These are phyloP conservation scores for Rhyacophila evoluta DNA, from an alignment of 2,888 invertebrate genomes.

Conservation along the genomic window DNA sequence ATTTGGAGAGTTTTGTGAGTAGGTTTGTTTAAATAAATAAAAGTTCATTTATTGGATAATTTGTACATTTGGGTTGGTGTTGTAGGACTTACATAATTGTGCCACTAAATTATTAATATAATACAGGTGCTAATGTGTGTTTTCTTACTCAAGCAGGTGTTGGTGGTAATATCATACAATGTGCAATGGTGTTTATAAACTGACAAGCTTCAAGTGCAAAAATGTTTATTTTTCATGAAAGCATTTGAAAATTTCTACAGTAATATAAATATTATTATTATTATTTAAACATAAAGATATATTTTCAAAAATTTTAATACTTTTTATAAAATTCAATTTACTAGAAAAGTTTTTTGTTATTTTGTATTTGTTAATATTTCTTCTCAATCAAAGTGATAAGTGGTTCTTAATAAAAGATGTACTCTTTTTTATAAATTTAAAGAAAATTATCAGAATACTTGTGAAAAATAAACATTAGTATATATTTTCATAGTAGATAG, in stretches of 20 bases:
- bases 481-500: background rate
- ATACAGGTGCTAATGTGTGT: slow-evolving; percentile 31
- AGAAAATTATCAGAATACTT: slow-evolving; percentile 1
- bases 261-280: background rate
- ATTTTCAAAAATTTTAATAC: too few species aligned
- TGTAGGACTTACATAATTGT: slow-evolving; percentile 1
- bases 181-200: slow-evolving; percentile 20
- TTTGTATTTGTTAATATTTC: too few species aligned
- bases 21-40: background rate
- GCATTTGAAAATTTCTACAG: background rate
- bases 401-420: too few species aligned
- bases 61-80: slow-evolving; percentile 1
- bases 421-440: background rate
- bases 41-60: background rate
- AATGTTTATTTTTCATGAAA: background rate
- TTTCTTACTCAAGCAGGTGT: slow-evolving; percentile 50
- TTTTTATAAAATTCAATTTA: too few species aligned
- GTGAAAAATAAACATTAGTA: background rate
- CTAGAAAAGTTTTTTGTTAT: too few species aligned
- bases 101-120: slow-evolving; percentile 30
- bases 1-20: background rate
- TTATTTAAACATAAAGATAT: too few species aligned
- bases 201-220: slow-evolving; percentile 41
- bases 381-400: too few species aligned
- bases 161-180: slow-evolving; percentile 31